phyloP scores from a whole-genome alignment of 2,888 invertebrate species.

The Pseudococcus longispinus region DNA sequence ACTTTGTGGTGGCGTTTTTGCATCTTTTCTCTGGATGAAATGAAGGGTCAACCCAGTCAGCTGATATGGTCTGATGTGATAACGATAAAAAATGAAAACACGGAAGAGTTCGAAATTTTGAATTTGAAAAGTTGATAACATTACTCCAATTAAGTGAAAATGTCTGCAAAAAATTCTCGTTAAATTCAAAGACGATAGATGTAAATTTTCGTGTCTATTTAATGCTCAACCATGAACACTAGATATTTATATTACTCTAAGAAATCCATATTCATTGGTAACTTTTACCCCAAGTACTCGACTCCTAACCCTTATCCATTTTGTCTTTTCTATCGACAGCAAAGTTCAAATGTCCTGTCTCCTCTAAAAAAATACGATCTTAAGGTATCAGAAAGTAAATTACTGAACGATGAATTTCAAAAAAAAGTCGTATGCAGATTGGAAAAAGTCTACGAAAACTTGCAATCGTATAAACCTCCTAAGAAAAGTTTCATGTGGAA shows the following conservation, averaged over 20 bases:
- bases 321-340: background rate
- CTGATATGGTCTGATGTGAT: background rate
- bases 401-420: slow-evolving; percentile 73
- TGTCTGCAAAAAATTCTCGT: background rate
- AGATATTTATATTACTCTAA: background rate
- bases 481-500: slow-evolving; percentile 64
- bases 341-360: background rate
- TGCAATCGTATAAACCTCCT: slow-evolving; percentile 69
- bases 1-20: too few relatives aligned
- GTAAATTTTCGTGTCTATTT: background rate
- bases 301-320: background rate
- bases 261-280: background rate
- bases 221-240: background rate
- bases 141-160: background rate
- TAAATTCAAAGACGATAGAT: background rate
- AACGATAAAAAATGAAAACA: background rate
- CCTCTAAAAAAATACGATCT: slow-evolving; percentile 53
- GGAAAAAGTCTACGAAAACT: slow-evolving; percentile 73
- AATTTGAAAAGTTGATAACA: background rate
- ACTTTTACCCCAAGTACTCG: background rate
- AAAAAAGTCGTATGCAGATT: slow-evolving; percentile 73
- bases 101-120: background rate
- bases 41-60: background rate
- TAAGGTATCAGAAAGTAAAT: slow-evolving; percentile 43
- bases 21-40: too few relatives aligned